Conservation (phyloP, 2,113 vertebrate species). For the Empidonax traillii region DNA sequence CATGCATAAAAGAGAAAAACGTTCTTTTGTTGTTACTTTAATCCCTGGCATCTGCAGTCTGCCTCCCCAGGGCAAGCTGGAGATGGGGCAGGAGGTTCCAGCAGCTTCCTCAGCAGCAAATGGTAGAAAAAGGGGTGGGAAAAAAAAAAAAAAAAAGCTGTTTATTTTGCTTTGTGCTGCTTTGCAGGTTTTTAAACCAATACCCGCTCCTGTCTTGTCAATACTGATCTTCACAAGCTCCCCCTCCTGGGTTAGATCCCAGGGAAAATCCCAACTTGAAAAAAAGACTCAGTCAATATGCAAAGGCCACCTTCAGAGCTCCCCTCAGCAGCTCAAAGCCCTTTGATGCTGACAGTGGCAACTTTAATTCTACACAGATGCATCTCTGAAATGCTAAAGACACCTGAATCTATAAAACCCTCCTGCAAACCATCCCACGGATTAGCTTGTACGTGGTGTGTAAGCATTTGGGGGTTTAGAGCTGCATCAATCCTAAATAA, state of each 20-base stretch:
- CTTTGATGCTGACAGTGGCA: conserved; percentile 12
- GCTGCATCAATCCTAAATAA: background rate
- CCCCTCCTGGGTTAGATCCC: background rate
- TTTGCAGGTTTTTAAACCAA: background rate
- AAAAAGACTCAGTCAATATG: conserved; percentile 4
- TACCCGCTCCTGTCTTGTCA: background rate
- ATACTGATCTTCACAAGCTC: background rate
- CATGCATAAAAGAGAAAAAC: background rate
- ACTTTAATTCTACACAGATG: background rate
- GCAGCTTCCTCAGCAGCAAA: background rate
- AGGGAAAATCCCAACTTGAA: background rate
- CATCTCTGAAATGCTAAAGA: background rate
- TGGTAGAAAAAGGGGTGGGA: background rate
- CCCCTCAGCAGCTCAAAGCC: conserved; percentile 27
- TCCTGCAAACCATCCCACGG: background rate
- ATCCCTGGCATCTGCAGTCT: background rate
- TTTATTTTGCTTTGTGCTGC: background rate
- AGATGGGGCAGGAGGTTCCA: background rate
- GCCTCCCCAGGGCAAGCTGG: background rate
- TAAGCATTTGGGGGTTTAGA: background rate
- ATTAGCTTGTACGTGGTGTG: background rate
- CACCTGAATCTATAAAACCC: background rate
- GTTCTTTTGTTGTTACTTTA: background rate
- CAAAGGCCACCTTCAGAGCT: conserved; percentile 21
- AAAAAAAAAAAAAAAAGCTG: background rate